Evolutionary conservation across 1,140 invertebrate genomes (phyloP).

Genomic region (Dufourea novaeangliae): DNA sequence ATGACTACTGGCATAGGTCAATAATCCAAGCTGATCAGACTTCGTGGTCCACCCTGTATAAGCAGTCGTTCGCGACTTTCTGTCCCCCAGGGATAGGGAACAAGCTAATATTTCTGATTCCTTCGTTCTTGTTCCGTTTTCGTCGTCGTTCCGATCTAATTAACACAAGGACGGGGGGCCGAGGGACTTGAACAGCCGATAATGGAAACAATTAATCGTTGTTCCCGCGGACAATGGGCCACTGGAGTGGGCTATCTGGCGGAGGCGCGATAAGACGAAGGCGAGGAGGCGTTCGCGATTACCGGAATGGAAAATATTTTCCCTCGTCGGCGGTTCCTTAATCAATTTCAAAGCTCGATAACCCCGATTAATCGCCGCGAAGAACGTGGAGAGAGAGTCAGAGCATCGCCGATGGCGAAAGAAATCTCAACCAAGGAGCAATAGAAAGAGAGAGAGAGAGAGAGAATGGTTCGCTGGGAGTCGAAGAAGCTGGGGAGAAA

Average conservation of each 20-base stretch:
- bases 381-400: neutral
- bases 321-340: neutral
- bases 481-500: no score
- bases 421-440: constrained; percentile 16
- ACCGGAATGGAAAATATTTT: constrained; percentile 33
- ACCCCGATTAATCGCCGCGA: constrained; percentile 20
- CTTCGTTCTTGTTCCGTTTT: no score
- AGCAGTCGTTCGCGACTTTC: no score
- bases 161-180: neutral
- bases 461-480: neutral
- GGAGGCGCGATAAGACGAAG: constrained; percentile 5
- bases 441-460: no score
- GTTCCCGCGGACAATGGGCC: neutral
- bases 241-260: neutral
- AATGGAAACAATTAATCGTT: constrained; percentile 21
- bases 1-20: no score
- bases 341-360: constrained; percentile 4
- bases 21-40: no score
- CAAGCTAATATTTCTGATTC: no score
- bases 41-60: no score
- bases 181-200: neutral
- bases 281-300: no score
- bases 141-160: neutral
- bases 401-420: neutral
- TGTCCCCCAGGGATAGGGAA: no score